Evolutionary conservation across 2,888 invertebrate genomes (phyloP).

Genomic region (Tenthredo scrophulariae): DNA sequence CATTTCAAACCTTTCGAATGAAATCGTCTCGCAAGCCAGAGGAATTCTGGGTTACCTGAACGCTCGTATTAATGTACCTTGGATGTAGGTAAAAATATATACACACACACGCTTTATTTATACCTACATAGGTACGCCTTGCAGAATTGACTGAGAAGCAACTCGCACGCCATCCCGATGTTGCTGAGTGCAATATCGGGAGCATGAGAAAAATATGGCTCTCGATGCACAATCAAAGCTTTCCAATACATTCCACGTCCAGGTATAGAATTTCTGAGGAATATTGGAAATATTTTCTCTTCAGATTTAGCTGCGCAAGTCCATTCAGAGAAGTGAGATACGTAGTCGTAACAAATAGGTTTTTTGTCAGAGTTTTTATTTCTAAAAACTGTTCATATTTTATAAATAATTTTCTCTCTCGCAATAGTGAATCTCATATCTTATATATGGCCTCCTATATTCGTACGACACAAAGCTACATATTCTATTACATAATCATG

Average conservation of each 20-base stretch:
- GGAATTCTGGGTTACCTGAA: constrained; percentile 26
- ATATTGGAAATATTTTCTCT: constrained; percentile 39
- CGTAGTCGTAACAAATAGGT: background rate
- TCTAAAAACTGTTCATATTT: background rate
- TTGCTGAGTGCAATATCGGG: constrained; percentile 66
- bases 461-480: background rate
- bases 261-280: constrained; percentile 13
- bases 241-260: constrained; percentile 73
- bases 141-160: constrained; percentile 32
- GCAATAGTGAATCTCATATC: background rate
- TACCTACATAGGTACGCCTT: constrained; percentile 4
- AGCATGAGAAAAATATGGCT: constrained; percentile 72
- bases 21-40: constrained; percentile 31
- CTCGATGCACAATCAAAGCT: constrained; percentile 75
- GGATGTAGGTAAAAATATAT: background rate
- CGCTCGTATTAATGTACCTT: constrained; percentile 2
- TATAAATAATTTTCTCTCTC: background rate
- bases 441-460: background rate
- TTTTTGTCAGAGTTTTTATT: background rate
- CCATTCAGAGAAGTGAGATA: background rate
- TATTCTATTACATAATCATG: background rate
- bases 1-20: constrained; percentile 39
- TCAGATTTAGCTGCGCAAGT: constrained; percentile 3
- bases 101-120: background rate
- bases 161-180: constrained; percentile 7